Conservation (phyloP, 1,140 invertebrate species). For the Dendrolimus punctatus region DNA sequence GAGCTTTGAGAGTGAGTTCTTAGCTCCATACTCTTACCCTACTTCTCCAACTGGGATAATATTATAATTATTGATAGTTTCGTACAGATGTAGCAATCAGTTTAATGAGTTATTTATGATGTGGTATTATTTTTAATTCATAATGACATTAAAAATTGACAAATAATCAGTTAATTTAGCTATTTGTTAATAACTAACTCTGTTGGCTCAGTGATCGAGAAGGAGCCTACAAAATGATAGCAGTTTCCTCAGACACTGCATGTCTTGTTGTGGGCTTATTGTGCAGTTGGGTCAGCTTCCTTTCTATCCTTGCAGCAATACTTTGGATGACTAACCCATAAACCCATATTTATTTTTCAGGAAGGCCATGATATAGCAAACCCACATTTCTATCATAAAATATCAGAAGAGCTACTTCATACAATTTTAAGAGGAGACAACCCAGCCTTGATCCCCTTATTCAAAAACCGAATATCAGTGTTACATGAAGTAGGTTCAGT, state of each 20-base stretch:
- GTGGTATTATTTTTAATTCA: slow-evolving; percentile 53
- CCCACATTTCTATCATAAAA: slow-evolving; percentile 84
- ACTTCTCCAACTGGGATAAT: too few relatives aligned
- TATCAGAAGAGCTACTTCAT: slow-evolving; percentile 78
- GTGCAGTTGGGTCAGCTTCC: too few relatives aligned
- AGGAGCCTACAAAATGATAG: too few relatives aligned
- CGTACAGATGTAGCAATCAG: too few relatives aligned
- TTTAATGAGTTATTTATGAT: too few relatives aligned
- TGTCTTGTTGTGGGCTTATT: too few relatives aligned
- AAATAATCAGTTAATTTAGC: background rate
- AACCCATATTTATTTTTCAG: too few relatives aligned
- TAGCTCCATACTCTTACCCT: too few relatives aligned
- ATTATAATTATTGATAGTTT: too few relatives aligned
- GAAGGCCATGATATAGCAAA: slow-evolving; percentile 85
- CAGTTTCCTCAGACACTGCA: slow-evolving; percentile 10
- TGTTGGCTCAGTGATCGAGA: background rate
- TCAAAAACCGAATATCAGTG: slow-evolving; percentile 82
- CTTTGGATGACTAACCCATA: too few relatives aligned
- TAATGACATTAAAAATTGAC: background rate
- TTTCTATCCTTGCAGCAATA: too few relatives aligned
- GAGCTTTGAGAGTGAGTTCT: slow-evolving; percentile 76
- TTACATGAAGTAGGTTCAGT: slow-evolving; percentile 86
- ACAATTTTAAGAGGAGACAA: slow-evolving; percentile 85
- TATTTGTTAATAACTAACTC: background rate
- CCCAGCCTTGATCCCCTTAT: slow-evolving; percentile 77